A percentile compares a stretch with the other conserved stretches of the same genome.
phyloP scores from a whole-genome alignment of 2,113 vertebrate genomes.

The Cacatua alba region DNA sequence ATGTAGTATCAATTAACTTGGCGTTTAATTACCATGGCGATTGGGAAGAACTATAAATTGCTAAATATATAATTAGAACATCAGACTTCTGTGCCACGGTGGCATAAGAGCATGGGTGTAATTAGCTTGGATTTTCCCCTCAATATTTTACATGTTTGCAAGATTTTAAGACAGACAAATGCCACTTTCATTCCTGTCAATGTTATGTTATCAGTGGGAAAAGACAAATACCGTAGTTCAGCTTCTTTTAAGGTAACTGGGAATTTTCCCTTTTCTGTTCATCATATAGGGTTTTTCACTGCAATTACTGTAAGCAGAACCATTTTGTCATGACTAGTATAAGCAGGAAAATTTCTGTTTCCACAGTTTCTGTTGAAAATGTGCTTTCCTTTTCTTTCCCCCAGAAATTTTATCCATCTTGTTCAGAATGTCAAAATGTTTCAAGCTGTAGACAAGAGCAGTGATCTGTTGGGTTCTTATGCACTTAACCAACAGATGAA shows the following conservation, averaged over 20 bases:
- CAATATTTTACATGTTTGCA: background rate
- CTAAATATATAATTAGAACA: slow-evolving; percentile 26
- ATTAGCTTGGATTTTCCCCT: background rate
- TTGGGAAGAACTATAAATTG: slow-evolving; percentile 24
- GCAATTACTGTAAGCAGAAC: background rate
- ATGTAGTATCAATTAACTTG: slow-evolving; percentile 16
- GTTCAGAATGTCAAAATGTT: background rate
- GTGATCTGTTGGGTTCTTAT: background rate
- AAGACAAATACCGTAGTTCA: background rate
- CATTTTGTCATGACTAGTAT: background rate
- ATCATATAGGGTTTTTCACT: background rate
- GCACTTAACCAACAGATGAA: background rate
- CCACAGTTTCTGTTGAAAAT: background rate
- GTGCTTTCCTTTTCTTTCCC: background rate
- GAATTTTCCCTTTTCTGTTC: slow-evolving; percentile 11
- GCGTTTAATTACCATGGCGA: slow-evolving; percentile 10
- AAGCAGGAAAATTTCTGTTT: background rate
- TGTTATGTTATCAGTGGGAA: slow-evolving; percentile 32
- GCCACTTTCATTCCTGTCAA: background rate
- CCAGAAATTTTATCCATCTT: background rate
- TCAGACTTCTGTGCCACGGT: slow-evolving; percentile 8
- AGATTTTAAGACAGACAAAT: background rate
- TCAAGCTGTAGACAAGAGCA: background rate
- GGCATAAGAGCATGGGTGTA: background rate
- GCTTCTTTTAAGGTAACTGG: background rate